Conservation (phyloP, 2,113 vertebrate species). For the Spea bombifrons region DNA sequence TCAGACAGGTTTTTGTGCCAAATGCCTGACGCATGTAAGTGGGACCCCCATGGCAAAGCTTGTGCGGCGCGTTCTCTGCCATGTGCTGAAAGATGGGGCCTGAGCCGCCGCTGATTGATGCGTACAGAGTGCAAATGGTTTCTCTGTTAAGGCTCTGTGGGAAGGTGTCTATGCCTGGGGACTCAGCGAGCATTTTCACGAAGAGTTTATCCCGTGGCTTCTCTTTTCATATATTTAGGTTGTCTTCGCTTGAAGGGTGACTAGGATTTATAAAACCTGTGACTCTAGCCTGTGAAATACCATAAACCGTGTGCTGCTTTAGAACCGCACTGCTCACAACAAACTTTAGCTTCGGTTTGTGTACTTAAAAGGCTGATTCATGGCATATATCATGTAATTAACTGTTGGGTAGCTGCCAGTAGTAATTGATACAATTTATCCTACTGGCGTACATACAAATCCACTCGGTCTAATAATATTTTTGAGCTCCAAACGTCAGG, state of each 20-base stretch:
- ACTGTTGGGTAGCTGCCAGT: too few relatives aligned
- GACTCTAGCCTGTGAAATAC: too few relatives aligned
- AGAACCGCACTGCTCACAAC: too few relatives aligned
- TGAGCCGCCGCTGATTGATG: constrained; percentile 39
- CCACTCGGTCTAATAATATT: too few relatives aligned
- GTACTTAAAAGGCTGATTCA: too few relatives aligned
- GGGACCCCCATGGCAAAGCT: constrained; percentile 7
- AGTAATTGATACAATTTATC: too few relatives aligned
- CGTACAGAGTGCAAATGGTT: constrained; percentile 38
- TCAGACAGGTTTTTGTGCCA: neutral
- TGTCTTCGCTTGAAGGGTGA: neutral
- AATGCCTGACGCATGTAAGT: neutral
- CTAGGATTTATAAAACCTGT: too few relatives aligned
- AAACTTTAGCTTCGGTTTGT: too few relatives aligned
- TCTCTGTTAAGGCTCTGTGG: constrained; percentile 33
- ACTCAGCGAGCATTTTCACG: constrained; percentile 41
- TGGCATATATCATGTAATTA: too few relatives aligned
- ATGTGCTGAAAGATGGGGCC: constrained; percentile 22
- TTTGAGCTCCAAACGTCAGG: too few relatives aligned
- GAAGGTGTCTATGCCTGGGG: constrained; percentile 35
- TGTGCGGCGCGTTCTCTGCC: constrained; percentile 5
- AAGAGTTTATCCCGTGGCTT: constrained; percentile 28
- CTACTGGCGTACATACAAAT: too few relatives aligned
- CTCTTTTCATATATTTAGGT: constrained; percentile 18
- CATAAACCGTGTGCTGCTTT: too few relatives aligned